Evolutionary conservation across 2,888 invertebrate genomes (phyloP).

Genomic region (Drosophila ezoana): DNA sequence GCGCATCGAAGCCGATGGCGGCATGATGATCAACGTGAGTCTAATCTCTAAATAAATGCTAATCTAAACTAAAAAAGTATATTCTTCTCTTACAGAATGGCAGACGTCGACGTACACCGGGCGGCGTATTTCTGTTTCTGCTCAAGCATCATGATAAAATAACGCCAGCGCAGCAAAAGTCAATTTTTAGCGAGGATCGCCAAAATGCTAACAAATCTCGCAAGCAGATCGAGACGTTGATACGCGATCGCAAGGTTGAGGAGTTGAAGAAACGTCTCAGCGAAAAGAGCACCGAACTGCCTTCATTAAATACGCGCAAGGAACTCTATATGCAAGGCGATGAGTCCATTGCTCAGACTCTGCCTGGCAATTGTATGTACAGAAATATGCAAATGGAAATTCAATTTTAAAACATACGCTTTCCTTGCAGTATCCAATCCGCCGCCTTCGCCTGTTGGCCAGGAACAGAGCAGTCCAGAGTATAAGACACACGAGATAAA

Average conservation of each 20-base stretch:
- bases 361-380: conserved; percentile 74
- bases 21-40: conserved; percentile 92
- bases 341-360: conserved; percentile 75
- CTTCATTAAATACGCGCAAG: conserved; percentile 76
- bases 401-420: not conserved
- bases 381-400: not conserved
- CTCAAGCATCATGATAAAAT: conserved; percentile 90
- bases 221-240: conserved; percentile 86
- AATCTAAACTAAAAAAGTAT: not conserved
- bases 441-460: conserved; percentile 92
- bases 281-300: conserved; percentile 82
- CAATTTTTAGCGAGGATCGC: conserved; percentile 89
- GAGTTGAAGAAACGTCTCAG: conserved; percentile 88
- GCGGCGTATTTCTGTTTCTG: conserved; percentile 94
- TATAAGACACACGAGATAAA: conserved; percentile 86
- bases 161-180: conserved; percentile 88
- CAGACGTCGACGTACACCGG: conserved; percentile 92
- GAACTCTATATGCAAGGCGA: conserved; percentile 75
- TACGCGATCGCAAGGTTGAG: conserved; percentile 88
- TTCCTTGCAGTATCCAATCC: conserved; percentile 87
- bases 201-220: conserved; percentile 86
- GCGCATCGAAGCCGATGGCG: conserved; percentile 92
- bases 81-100: conserved; percentile 86
- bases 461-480: conserved; percentile 88
- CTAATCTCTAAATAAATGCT: too few species aligned